Conservation (phyloP, 1,140 invertebrate genomes). For the Bombus superbus region DNA sequence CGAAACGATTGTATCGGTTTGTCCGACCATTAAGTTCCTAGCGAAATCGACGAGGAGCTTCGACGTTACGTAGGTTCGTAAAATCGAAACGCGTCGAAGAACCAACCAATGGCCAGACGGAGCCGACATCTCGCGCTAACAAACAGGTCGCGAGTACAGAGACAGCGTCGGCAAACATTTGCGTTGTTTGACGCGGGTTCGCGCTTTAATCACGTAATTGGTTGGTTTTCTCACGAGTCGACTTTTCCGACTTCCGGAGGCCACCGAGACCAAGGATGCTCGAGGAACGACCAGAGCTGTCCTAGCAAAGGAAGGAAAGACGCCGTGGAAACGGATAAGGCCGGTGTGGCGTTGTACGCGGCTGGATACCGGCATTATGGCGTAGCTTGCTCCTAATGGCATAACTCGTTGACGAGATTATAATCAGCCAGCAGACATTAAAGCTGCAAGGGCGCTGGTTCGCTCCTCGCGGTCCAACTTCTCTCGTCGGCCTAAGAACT, state of each 20-base stretch:
- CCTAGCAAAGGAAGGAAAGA: background rate
- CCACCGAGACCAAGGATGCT: background rate
- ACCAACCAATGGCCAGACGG: no score
- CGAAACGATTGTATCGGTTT: no score
- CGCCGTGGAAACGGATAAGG: conserved; percentile 46
- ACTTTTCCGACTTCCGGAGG: background rate
- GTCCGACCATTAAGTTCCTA: no score
- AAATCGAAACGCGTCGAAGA: no score
- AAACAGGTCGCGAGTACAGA: background rate
- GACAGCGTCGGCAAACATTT: no score
- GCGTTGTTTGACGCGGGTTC: background rate
- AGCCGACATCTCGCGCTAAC: no score
- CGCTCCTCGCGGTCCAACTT: conserved; percentile 57
- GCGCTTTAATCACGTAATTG: conserved; percentile 44
- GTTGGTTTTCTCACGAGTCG: background rate
- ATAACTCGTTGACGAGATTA: conserved; percentile 83
- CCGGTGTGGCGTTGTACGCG: conserved; percentile 3
- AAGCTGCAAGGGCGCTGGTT: conserved; percentile 71
- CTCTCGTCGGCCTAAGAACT: background rate
- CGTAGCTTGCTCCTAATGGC: conserved; percentile 67
- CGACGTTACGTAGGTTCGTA: no score
- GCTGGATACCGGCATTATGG: conserved; percentile 48
- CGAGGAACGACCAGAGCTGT: conserved; percentile 2
- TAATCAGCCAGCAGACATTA: conserved; percentile 81
- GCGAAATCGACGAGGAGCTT: no score